phyloP scores from a whole-genome alignment of 2,797 vertebrate genomes.

The Myotis pilosus region DNA sequence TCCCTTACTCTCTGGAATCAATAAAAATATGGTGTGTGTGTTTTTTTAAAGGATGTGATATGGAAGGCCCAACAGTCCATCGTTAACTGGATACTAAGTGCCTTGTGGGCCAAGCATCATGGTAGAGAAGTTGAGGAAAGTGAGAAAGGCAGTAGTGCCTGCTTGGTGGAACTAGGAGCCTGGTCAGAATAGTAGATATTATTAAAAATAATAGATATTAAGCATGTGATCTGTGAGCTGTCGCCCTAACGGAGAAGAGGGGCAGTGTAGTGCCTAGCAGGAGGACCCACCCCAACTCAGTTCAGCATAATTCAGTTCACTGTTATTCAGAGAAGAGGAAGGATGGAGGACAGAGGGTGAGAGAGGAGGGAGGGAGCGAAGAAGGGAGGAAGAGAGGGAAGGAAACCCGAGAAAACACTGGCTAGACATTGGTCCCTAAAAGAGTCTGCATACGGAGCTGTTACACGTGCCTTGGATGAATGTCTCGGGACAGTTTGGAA shows the following conservation, averaged over 20 bases:
- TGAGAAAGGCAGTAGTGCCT: not conserved
- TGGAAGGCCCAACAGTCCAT: not conserved
- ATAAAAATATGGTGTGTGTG: not conserved
- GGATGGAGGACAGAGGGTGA: not conserved
- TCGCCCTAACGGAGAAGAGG: not conserved
- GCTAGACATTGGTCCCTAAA: not conserved
- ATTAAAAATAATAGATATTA: not conserved
- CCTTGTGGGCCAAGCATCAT: not conserved
- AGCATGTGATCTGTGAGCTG: not conserved
- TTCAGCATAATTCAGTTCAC: not conserved
- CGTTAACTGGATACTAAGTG: not conserved
- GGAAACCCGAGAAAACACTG: no score
- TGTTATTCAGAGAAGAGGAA: not conserved
- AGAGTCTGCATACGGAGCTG: not conserved
- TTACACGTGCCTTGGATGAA: not conserved
- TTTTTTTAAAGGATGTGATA: not conserved
- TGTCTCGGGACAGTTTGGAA: not conserved
- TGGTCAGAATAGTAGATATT: not conserved
- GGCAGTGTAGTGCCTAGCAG: fast-evolving
- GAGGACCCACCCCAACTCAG: not conserved
- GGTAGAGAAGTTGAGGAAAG: not conserved
- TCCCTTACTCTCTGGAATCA: not conserved
- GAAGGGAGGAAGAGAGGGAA: not conserved
- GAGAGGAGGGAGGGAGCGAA: not conserved
- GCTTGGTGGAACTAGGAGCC: not conserved